These are phyloP conservation scores for Syrphus vitripennis DNA, from an alignment of 2,888 invertebrate species.

Conservation along the genomic window DNA sequence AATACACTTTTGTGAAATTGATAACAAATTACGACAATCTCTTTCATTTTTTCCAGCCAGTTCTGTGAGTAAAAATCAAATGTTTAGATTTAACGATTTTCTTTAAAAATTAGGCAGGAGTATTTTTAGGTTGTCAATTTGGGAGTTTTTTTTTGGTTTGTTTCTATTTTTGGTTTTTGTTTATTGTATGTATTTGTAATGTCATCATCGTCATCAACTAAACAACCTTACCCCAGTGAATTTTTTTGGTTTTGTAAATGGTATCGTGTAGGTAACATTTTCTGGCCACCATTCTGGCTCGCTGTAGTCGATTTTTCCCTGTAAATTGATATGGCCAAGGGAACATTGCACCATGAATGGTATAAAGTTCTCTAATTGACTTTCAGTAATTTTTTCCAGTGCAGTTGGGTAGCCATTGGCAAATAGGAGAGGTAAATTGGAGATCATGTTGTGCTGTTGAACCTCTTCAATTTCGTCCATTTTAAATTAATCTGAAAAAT, in stretches of 20 bases:
- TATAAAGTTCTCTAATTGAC: constrained; percentile 87
- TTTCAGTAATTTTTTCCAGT: constrained; percentile 84
- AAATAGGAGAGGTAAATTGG: constrained; percentile 88
- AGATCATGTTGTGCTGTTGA: constrained; percentile 84
- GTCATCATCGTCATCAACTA: neutral
- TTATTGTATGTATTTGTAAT: neutral
- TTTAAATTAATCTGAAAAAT: constrained; percentile 52
- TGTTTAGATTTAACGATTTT: constrained; percentile 7
- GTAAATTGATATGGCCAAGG: constrained; percentile 84
- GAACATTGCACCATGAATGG: constrained; percentile 90
- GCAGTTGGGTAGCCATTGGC: constrained; percentile 88
- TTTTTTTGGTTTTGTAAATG: constrained; percentile 83
- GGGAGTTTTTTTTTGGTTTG: neutral
- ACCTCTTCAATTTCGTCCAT: constrained; percentile 80
- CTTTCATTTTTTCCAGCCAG: constrained; percentile 85
- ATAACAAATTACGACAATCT: constrained; percentile 87
- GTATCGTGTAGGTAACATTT: constrained; percentile 85
- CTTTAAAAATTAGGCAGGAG: neutral
- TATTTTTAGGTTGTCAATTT: neutral
- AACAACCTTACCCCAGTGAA: constrained; percentile 80
- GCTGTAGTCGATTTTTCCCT: constrained; percentile 79
- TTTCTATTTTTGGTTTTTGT: neutral
- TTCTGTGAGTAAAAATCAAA: constrained; percentile 76
- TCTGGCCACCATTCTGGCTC: constrained; percentile 89
- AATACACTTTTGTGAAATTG: constrained; percentile 88